A percentile compares a stretch with the other conserved stretches of the same genome.
phyloP scores from a whole-genome alignment of 2,797 vertebrate species.

The Parambassis ranga region DNA sequence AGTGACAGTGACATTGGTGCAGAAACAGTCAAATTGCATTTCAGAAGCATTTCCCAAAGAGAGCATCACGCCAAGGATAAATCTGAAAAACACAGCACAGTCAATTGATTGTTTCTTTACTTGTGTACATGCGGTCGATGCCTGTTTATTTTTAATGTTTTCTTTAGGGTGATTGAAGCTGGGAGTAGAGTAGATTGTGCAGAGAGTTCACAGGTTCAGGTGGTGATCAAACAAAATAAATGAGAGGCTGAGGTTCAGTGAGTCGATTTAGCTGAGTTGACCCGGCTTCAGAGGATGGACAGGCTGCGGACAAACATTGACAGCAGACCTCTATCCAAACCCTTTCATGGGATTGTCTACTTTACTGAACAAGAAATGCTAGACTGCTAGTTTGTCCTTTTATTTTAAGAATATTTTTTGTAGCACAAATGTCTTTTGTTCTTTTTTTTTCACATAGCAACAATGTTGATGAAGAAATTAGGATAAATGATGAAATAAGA shows the following conservation, averaged over 20 bases:
- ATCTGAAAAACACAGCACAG: conserved; percentile 1
- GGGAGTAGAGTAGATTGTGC: not conserved
- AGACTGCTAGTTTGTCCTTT: too few relatives aligned
- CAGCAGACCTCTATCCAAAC: not conserved
- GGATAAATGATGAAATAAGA: too few relatives aligned
- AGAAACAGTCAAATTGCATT: conserved; percentile 46
- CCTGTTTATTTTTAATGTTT: conserved; percentile 6
- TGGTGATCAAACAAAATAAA: conserved; percentile 21
- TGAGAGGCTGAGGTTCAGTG: not conserved
- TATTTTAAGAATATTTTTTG: not conserved
- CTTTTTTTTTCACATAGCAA: not conserved
- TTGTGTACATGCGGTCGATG: not conserved
- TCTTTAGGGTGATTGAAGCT: not conserved
- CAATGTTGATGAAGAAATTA: not conserved
- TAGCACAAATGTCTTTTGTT: not conserved
- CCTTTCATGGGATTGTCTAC: not conserved
- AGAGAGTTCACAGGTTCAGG: conserved; percentile 8
- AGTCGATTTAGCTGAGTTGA: conserved; percentile 1
- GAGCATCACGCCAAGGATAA: conserved; percentile 2
- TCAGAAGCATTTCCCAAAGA: conserved; percentile 32
- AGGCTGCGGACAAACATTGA: not conserved
- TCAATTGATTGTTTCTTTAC: not conserved
- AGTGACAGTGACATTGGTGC: conserved; percentile 35
- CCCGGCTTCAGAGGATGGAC: not conserved
- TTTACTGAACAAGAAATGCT: not conserved